These are phyloP conservation scores for Orius insidiosus DNA, from an alignment of 1,140 invertebrate genomes.

Conservation along the genomic window DNA sequence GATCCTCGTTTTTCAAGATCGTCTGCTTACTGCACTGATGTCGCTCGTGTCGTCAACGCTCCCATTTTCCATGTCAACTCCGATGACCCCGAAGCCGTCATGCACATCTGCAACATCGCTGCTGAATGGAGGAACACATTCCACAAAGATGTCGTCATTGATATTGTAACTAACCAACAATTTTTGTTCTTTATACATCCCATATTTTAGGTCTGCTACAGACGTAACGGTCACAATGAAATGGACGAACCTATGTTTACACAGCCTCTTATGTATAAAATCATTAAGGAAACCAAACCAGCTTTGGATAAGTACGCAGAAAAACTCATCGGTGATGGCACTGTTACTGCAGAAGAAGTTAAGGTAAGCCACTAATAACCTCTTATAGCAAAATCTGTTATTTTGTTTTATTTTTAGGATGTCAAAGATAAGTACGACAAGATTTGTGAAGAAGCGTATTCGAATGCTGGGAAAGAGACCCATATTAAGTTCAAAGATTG, in stretches of 20 bases:
- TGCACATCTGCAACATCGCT: conserved; percentile 95
- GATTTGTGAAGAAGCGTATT: conserved; percentile 91
- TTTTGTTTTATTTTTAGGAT: conserved; percentile 33
- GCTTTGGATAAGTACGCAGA: conserved; percentile 75
- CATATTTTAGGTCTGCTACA: conserved; percentile 60
- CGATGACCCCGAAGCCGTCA: conserved; percentile 96
- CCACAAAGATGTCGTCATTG: conserved; percentile 95
- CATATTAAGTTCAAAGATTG: conserved; percentile 96
- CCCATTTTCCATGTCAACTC: conserved; percentile 99
- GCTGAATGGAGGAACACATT: conserved; percentile 96
- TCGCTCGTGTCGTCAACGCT: conserved; percentile 94
- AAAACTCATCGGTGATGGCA: conserved; percentile 70
- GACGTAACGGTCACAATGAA: conserved; percentile 96
- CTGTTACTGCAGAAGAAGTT: conserved; percentile 78
- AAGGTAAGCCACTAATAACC: conserved; percentile 31
- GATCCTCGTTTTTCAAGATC: conserved; percentile 92
- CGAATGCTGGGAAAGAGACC: conserved; percentile 78
- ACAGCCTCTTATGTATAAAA: conserved; percentile 97
- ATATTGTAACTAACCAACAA: conserved; percentile 43
- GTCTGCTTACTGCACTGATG: conserved; percentile 97
- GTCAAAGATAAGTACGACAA: conserved; percentile 87
- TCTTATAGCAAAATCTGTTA: background rate
- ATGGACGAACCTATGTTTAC: conserved; percentile 99
- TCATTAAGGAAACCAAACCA: conserved; percentile 70
- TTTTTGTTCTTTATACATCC: background rate